Evolutionary conservation across 64 coral and sea anemone genomes (phyloP).

Genomic region (Stichodactyla helianthus): DNA sequence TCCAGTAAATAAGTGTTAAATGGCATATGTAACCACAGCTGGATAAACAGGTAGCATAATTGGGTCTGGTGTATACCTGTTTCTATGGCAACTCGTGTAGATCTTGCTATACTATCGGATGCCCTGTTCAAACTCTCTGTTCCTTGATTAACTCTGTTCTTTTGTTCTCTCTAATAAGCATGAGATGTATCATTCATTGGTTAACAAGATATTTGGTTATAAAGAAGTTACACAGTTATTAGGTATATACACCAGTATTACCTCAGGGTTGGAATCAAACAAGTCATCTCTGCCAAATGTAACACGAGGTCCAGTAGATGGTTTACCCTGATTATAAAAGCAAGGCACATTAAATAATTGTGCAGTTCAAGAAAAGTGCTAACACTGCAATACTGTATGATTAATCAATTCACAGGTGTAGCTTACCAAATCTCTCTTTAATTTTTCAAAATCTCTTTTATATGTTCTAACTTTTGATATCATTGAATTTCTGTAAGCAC

Average conservation of each 20-base stretch:
- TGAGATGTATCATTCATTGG: neutral
- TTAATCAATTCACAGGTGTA: neutral
- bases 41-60: too few species aligned
- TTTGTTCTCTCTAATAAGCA: neutral
- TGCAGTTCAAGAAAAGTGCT: too few species aligned
- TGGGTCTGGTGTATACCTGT: slow-evolving; percentile 42
- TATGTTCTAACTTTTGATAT: slow-evolving; percentile 61
- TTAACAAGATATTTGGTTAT: too few species aligned
- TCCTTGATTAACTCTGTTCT: slow-evolving; percentile 65
- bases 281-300: slow-evolving; percentile 92
- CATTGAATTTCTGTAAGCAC: slow-evolving; percentile 80
- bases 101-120: slow-evolving; percentile 98
- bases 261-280: slow-evolving; percentile 74
- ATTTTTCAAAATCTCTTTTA: slow-evolving; percentile 74
- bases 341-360: neutral
- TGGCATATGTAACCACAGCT: too few species aligned
- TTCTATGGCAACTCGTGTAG: slow-evolving; percentile 87
- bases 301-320: slow-evolving; percentile 54
- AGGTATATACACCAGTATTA: slow-evolving; percentile 15
- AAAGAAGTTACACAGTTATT: too few species aligned
- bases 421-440: slow-evolving; percentile 84
- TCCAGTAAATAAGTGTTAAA: too few species aligned
- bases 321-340: slow-evolving; percentile 60
- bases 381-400: neutral
- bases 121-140: slow-evolving; percentile 89